Conservation (phyloP, 1,140 invertebrate genomes). For the Paracyclopina nana region DNA sequence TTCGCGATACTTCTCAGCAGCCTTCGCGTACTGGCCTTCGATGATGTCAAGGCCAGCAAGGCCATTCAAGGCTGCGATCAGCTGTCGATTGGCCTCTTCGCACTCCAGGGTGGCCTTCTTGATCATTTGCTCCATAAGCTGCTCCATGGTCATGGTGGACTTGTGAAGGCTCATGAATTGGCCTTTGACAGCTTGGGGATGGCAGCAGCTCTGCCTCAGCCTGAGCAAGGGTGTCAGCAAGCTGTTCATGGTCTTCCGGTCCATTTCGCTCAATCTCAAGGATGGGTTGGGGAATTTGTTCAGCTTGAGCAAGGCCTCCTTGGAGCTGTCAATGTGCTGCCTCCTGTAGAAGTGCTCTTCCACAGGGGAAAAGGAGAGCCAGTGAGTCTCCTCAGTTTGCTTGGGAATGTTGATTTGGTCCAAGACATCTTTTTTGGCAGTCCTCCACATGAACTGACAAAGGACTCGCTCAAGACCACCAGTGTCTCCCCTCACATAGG, state of each 20-base stretch:
- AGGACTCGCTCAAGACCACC: slow-evolving; percentile 33
- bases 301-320: slow-evolving; percentile 25
- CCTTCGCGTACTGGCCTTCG: slow-evolving; percentile 30
- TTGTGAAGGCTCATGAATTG: slow-evolving; percentile 36
- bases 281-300: slow-evolving; percentile 24
- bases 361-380: slow-evolving; percentile 36
- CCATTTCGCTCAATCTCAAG: slow-evolving; percentile 27
- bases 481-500: slow-evolving; percentile 31
- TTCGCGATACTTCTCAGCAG: slow-evolving; percentile 38
- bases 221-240: slow-evolving; percentile 41
- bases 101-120: slow-evolving; percentile 40
- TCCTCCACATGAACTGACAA: slow-evolving; percentile 45
- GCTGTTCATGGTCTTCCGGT: slow-evolving; percentile 28
- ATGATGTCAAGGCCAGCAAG: slow-evolving; percentile 42
- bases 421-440: slow-evolving; percentile 40
- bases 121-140: slow-evolving; percentile 41
- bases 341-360: slow-evolving; percentile 38
- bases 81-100: slow-evolving; percentile 40
- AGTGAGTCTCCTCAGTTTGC: slow-evolving; percentile 30
- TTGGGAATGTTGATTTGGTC: slow-evolving; percentile 31
- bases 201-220: slow-evolving; percentile 47
- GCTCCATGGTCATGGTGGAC: slow-evolving; percentile 41
- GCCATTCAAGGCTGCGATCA: slow-evolving; percentile 43
- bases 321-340: slow-evolving; percentile 28
- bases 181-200: slow-evolving; percentile 42